Evolutionary conservation across 2,797 vertebrate genomes (phyloP).

Genomic region (Falco concolor): DNA sequence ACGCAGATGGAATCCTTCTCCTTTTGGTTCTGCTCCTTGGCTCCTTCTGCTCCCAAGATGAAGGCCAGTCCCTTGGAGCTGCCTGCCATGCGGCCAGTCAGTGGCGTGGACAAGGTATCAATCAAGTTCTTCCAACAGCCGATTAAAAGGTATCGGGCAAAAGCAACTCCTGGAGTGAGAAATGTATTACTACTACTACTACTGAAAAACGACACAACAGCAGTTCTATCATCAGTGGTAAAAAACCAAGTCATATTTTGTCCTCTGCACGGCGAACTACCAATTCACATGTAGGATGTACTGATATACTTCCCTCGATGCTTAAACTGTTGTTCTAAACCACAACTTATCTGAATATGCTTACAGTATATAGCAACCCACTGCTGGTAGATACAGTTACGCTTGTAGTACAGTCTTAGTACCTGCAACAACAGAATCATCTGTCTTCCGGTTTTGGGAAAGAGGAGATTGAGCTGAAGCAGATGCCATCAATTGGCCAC

Average conservation of each 20-base stretch:
- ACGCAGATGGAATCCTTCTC: conserved; percentile 93
- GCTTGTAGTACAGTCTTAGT: background rate
- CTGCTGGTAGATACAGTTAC: background rate
- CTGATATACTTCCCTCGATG: background rate
- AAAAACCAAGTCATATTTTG: background rate
- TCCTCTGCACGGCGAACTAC: background rate
- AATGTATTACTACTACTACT: background rate
- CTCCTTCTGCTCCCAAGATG: conserved; percentile 89
- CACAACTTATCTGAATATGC: background rate
- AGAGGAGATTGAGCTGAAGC: conserved; percentile 82
- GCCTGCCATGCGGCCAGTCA: conserved; percentile 92
- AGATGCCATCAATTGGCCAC: conserved; percentile 89
- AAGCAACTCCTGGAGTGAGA: conserved; percentile 79
- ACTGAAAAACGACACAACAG: background rate
- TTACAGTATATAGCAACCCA: background rate
- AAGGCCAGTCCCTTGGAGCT: conserved; percentile 90
- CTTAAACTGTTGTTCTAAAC: background rate
- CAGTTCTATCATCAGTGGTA: background rate
- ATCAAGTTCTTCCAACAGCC: conserved; percentile 98
- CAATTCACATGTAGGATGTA: background rate
- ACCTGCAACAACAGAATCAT: conserved; percentile 87
- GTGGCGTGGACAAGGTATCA: conserved; percentile 88
- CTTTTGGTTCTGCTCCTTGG: conserved; percentile 91
- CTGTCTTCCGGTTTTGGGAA: conserved; percentile 73
- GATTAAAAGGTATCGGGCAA: conserved; percentile 90